Base-by-base conservation (phyloP, 1,140 invertebrate genomes). In the Eumaeus atala region DNA sequence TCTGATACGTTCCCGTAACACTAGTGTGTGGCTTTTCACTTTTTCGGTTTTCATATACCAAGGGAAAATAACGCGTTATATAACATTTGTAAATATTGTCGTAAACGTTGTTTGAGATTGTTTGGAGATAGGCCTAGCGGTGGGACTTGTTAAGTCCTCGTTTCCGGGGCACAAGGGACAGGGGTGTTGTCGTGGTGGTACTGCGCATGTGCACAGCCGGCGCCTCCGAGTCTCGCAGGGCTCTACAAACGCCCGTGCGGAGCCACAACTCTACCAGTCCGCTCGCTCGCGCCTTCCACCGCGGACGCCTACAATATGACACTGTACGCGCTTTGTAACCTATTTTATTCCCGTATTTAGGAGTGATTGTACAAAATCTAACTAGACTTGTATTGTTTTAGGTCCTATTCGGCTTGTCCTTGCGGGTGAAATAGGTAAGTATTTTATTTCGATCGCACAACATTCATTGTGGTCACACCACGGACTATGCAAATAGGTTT, bases 141-240 rank as follows among this genome's bases (percentile, higher is more conserved):
- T 71, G 67, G 74, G 72, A 74, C 67, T 80, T 67, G 78, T 81
- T 82, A 82, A 86, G 78, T 86, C 69, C 70, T 73, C 75, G 72
- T 84, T 86, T 86, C 80, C 82, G 82, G 79, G 77, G 65, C 78
- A 78, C 77, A 77, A 68, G 77, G 77, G 77, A 71, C 61, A 73
- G 72, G 66, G 78, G 72, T 76, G 78, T 71, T 82, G 77, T 82
- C 71, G 74, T 72, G 66, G 67, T 59, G 50, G 68, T 60, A 64
- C 56, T 75, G 78, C 80, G 80, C 80, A 83, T 83, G 79, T 82
- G 79, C 74, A 63, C 63, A 63, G 54, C 51, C 70, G 83, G 83
- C 83, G 83, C 83, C 80, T 69, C 70, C 58, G 71, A 77, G 83
- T 86, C 80, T 84, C 75, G 69, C 67, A 62, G 71, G 71, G 70